Base-by-base conservation (phyloP, 2,888 invertebrate genomes). In the Molorchus minor region DNA sequence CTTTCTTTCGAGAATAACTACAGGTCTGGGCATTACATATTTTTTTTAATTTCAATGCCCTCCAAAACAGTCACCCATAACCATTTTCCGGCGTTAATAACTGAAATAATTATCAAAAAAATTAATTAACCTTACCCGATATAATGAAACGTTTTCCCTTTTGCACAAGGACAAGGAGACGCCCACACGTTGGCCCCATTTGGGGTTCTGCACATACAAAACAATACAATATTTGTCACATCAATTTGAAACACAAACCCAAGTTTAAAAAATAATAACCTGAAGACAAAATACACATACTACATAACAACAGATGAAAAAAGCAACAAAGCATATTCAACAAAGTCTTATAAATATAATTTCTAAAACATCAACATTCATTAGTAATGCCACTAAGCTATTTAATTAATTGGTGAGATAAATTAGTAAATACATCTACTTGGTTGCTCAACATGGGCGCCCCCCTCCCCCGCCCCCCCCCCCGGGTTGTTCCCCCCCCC, bases 101-200 rank as follows among this genome's bases (percentile, higher is more conserved):
- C 77, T 78, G 73, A 73, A 79, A 84, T 82, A 83, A 82, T 84
- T 70, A 75, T 64, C 64, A 64, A 46, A 64, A 61, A 56, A 16
- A 62, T 58, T 68, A 63, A 59, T 56, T 33, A 47, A 67, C 71
- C 80, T 80, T 79, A 81, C 81, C 80, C 43, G 75, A 72, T 33
- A 73, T 72, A 58, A 79, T 76, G 71, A 81, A 80, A 62, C 80
- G 78, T 72, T 80, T 80, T 65, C 80, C 81, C 65, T 79, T 80
- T 73, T 80, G 80, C 58, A 81, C 78, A 71, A 78, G 76, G 56
- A 81, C 80, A 70, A 81, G 79, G 21, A 81, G 77, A 67, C 81
- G 80, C 62, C 81, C 81, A 74, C 79, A 79, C 38, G 77, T 71
- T 58, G 75, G 75, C 63, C 77, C 78, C 62, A 74, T 69, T 59